Percentiles rank a stretch among this genome's conserved stretches.
phyloP scores from a whole-genome alignment of 2,888 invertebrate species.

The Cheilosia soror region DNA sequence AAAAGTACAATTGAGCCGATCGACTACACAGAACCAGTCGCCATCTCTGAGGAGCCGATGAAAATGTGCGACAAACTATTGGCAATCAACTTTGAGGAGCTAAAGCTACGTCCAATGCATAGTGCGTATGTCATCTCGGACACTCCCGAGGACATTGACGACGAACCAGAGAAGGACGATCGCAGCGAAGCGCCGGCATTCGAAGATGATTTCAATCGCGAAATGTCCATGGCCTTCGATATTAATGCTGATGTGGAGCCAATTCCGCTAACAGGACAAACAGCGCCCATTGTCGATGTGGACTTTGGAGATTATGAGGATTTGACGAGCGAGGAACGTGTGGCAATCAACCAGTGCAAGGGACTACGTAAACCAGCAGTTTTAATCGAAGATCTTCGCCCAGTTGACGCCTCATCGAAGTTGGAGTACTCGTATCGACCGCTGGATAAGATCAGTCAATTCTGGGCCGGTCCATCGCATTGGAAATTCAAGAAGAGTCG shows the following conservation, averaged over 20 bases:
- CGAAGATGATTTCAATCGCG: constrained; percentile 84
- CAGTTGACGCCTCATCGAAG: constrained; percentile 84
- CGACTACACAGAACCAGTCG: constrained; percentile 77
- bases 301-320: constrained; percentile 83
- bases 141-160: constrained; percentile 79
- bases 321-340: constrained; percentile 82
- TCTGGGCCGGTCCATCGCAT: constrained; percentile 93
- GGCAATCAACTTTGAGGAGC: constrained; percentile 77
- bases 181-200: constrained; percentile 78
- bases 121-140: constrained; percentile 82
- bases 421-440: constrained; percentile 90
- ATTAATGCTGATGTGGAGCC: constrained; percentile 87
- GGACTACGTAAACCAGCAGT: constrained; percentile 82
- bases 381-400: constrained; percentile 86
- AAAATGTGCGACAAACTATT: constrained; percentile 77
- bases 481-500: constrained; percentile 89
- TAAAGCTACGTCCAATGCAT: constrained; percentile 80
- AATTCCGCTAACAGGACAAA: constrained; percentile 83
- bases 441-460: constrained; percentile 83
- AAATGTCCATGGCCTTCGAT: constrained; percentile 87
- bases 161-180: constrained; percentile 75
- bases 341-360: constrained; percentile 81
- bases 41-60: constrained; percentile 62
- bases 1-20: constrained; percentile 64
- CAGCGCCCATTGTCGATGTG: constrained; percentile 80